Conservation (phyloP, 2,113 vertebrate genomes). For the Semicossyphus pulcher region DNA sequence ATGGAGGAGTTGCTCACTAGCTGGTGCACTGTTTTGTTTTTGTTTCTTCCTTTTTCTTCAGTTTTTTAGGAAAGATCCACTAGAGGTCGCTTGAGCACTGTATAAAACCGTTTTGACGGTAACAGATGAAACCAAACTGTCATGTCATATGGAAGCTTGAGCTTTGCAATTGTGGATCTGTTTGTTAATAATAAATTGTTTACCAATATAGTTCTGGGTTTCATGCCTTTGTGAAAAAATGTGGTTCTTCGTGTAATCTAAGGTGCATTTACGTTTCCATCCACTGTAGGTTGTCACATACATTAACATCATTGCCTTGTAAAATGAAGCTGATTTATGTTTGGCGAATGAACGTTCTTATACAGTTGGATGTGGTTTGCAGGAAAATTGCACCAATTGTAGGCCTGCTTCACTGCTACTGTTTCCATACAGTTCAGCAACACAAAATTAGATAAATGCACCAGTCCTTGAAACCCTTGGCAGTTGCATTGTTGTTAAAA, state of each 20-base stretch:
- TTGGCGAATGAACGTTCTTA: slow-evolving; percentile 55
- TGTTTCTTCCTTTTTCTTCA: not conserved
- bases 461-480: too few relatives aligned
- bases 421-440: too few relatives aligned
- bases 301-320: slow-evolving; percentile 1
- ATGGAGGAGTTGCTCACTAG: slow-evolving; percentile 57
- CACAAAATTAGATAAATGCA: too few relatives aligned
- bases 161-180: slow-evolving; percentile 76
- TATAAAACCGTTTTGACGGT: slow-evolving; percentile 66
- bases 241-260: not conserved
- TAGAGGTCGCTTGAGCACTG: slow-evolving; percentile 77
- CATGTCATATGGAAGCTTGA: slow-evolving; percentile 70
- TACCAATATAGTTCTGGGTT: slow-evolving; percentile 68
- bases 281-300: slow-evolving; percentile 13
- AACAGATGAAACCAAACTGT: slow-evolving; percentile 70
- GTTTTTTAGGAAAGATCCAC: slow-evolving; percentile 72
- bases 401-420: too few relatives aligned
- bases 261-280: slow-evolving; percentile 5
- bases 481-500: too few relatives aligned
- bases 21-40: slow-evolving; percentile 68
- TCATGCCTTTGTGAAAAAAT: slow-evolving; percentile 48
- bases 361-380: slow-evolving; percentile 59
- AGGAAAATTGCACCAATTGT: slow-evolving; percentile 61
- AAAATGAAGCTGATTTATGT: slow-evolving; percentile 26
- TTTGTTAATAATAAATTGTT: slow-evolving; percentile 84